A percentile compares a stretch with the other conserved stretches of the same genome.
Conservation (phyloP, 2,797 vertebrate genomes). For the Cyprinella venusta region DNA sequence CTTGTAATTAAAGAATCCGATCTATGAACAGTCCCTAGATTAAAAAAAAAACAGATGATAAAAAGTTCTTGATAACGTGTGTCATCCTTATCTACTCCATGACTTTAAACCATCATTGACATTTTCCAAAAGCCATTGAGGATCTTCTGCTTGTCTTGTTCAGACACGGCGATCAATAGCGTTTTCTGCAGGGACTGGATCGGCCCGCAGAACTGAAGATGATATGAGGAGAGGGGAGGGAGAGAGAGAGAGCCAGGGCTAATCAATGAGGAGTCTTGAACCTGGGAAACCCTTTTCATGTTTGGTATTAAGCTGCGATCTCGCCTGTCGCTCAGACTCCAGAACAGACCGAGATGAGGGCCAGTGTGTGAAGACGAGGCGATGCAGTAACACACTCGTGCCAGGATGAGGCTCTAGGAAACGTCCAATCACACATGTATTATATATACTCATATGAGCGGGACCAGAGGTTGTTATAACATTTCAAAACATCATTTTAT, state of each 20-base stretch:
- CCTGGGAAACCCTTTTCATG: slow-evolving; percentile 77
- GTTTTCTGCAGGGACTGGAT: slow-evolving; percentile 59
- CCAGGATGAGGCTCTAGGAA: not conserved
- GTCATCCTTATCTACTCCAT: slow-evolving; percentile 31
- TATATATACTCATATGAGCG: not conserved
- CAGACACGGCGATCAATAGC: slow-evolving; percentile 63
- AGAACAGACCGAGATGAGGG: slow-evolving; percentile 53
- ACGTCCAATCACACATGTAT: not conserved
- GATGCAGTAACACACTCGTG: not conserved
- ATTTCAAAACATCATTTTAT: not conserved
- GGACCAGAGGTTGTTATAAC: not conserved
- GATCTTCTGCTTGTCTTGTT: slow-evolving; percentile 55
- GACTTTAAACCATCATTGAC: slow-evolving; percentile 43
- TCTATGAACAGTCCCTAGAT: not conserved
- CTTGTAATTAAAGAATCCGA: not conserved
- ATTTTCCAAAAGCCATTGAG: slow-evolving; percentile 62
- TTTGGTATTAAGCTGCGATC: slow-evolving; percentile 78
- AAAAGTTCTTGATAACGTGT: slow-evolving; percentile 15
- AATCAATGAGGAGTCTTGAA: slow-evolving; percentile 76
- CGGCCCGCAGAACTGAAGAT: slow-evolving; percentile 61
- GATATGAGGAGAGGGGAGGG: slow-evolving; percentile 51
- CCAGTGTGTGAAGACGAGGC: slow-evolving; percentile 39
- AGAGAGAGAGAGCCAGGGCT: slow-evolving; percentile 51
- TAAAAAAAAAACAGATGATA: not conserved
- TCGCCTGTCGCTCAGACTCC: slow-evolving; percentile 62